Base-by-base conservation (phyloP, 1,140 invertebrate species). In the Cephus cinctus region DNA sequence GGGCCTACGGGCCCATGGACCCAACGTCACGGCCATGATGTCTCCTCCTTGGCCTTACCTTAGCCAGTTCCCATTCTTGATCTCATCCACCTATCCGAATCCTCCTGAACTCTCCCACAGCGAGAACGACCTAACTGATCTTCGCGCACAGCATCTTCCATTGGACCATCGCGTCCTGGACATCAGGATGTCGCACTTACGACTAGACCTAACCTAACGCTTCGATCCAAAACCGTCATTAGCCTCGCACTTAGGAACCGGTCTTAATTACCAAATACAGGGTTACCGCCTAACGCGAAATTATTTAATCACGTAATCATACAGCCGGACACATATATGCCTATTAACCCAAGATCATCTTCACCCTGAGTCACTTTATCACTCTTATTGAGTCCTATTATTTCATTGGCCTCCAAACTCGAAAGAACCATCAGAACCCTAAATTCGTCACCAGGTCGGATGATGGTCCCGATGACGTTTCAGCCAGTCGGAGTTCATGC, bases 231-330 rank as follows among this genome's bases (percentile, higher is more conserved):
- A 8, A 8, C 34, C 34, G 34, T 36, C 34, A 36, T 36, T 36
- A 36, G 34, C 34, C 14, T 18, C 15, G 14, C 4, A 8, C 27
- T 18, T 15, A n/a, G 19, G 34, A 45, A 51, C 53, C 32, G 38
- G 23, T 25, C 50, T 31, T 61, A 63, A 63, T 63, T 63, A 52
- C 50, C 56, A 58, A 63, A 61, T 61, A 56, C 56, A 53, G 43
- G 49, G 49, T 51, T 25, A 52, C 49, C n/a, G 19, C 34, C 27
- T 18, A 36, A 12, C 34, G 34, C 34, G 34, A 12, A 36, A 36
- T 36, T 18, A 36, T 36, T 36, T 36, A 36, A 36, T 18, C 15
- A 18, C 34, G 34, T 36, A 36, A 36, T 36, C 34, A 36, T 18
- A 18, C 19, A 18, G 34, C 34, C 34, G 34, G 19, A 36, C 14